A percentile compares a stretch with the other conserved stretches of the same genome.
Conservation (phyloP, 2,797 vertebrate species). For the Mormyrops attenuatus region DNA sequence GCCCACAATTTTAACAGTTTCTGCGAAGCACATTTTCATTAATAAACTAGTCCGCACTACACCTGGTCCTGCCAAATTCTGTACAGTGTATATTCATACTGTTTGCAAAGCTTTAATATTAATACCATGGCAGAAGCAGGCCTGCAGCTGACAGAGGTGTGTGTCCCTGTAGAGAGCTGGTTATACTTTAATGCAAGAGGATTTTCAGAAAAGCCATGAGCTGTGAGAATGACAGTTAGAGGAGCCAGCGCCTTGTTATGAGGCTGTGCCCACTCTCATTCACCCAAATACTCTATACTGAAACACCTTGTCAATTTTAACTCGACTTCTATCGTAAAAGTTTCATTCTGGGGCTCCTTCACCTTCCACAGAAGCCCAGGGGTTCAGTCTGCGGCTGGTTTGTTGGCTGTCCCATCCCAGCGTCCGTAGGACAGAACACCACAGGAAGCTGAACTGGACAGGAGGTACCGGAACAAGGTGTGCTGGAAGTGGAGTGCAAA, state of each 20-base stretch:
- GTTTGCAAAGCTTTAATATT: neutral
- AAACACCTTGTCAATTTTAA: neutral
- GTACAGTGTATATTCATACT: neutral
- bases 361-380: neutral
- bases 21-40: neutral
- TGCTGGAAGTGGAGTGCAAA: neutral
- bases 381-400: neutral
- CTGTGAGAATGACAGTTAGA: neutral
- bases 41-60: neutral
- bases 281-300: neutral
- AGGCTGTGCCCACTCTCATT: neutral
- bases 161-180: neutral
- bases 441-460: neutral
- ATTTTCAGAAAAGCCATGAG: neutral
- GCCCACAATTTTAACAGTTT: neutral
- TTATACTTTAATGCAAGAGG: neutral
- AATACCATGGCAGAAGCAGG: neutral
- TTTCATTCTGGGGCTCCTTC: neutral
- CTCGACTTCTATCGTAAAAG: neutral
- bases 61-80: neutral
- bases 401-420: neutral
- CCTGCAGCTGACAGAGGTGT: neutral
- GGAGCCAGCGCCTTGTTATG: neutral
- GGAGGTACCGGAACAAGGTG: neutral
- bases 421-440: neutral